Conservation (phyloP, 1,140 invertebrate genomes). For the Acyrthosiphon pisum region DNA sequence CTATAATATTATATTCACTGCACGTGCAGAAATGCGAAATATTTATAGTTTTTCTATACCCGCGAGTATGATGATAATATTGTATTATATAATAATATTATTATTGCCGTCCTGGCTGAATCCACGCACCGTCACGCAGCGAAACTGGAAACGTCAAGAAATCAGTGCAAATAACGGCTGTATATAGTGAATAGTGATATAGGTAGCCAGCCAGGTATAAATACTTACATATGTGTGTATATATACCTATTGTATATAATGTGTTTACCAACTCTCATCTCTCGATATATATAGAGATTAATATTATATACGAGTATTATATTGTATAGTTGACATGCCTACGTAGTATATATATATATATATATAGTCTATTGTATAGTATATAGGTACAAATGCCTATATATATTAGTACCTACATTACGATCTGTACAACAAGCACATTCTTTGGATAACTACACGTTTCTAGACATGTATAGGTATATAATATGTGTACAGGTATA, state of each 20-base stretch:
- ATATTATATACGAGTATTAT: neutral
- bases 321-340: neutral
- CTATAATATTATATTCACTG: neutral
- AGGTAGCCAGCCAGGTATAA: neutral
- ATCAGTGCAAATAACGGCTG: neutral
- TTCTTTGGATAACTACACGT: slow-evolving; percentile 6
- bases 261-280: neutral
- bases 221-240: too few relatives aligned
- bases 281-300: neutral
- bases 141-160: slow-evolving; percentile 7
- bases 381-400: neutral
- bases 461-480: neutral
- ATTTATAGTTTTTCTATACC: neutral
- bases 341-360: too few relatives aligned
- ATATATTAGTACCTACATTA: neutral
- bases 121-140: neutral
- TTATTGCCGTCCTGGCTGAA: neutral
- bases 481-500: neutral
- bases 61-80: neutral
- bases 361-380: too few relatives aligned
- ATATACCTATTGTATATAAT: neutral
- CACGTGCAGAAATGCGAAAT: neutral
- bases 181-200: neutral
- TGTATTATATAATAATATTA: neutral
- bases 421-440: neutral